Evolutionary conservation across 2,797 vertebrate species (phyloP).

Genomic region (Simalia tracyae): DNA sequence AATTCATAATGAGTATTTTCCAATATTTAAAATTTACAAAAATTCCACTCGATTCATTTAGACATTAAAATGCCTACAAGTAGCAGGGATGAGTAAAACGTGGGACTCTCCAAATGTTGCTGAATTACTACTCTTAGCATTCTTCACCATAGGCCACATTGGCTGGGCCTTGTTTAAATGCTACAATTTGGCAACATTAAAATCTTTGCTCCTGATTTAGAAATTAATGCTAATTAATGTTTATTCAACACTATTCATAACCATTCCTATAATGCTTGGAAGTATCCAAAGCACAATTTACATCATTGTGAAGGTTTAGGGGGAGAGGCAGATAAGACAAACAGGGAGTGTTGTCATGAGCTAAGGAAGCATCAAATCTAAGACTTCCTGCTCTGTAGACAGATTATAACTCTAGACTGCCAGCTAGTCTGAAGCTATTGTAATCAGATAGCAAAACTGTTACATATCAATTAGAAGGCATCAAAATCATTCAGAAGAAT

Average conservation of each 20-base stretch:
- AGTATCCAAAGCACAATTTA: background rate
- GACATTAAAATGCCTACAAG: background rate
- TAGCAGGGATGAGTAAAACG: background rate
- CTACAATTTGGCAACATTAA: background rate
- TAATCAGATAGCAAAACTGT: background rate
- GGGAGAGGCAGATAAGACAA: background rate
- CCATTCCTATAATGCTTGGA: background rate
- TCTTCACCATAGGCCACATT: background rate
- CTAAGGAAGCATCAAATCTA: background rate
- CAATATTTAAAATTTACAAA: background rate
- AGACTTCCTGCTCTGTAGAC: background rate
- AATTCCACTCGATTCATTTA: background rate
- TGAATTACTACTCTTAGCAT: background rate
- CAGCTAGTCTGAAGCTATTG: background rate
- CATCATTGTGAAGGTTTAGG: background rate
- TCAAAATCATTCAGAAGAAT: background rate
- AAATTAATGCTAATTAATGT: background rate
- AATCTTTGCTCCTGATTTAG: background rate
- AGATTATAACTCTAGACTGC: background rate
- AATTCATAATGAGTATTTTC: background rate
- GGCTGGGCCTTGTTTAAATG: background rate
- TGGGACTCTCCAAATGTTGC: background rate
- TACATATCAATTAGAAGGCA: background rate
- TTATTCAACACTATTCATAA: background rate
- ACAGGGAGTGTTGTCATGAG: background rate